These are phyloP conservation scores for Platanista minor DNA, from an alignment of 2,113 vertebrate species.

Conservation along the genomic window DNA sequence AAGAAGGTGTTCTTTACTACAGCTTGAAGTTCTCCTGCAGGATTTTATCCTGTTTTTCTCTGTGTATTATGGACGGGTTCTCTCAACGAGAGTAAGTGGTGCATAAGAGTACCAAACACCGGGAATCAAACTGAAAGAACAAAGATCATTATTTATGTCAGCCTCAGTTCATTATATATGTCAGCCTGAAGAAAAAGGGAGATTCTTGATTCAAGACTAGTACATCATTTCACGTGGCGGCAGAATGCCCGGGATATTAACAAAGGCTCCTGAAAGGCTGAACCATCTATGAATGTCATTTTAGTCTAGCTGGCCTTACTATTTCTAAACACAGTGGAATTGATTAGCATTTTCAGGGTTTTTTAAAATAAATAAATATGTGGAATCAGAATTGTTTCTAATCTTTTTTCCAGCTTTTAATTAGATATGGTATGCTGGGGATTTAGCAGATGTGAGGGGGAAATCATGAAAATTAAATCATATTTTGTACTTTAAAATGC, in stretches of 20 bases:
- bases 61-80: background rate
- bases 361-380: background rate
- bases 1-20: background rate
- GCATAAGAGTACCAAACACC: conserved; percentile 54
- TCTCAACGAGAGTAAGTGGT: conserved; percentile 49
- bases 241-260: conserved; percentile 43
- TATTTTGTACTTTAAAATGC: background rate
- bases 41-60: conserved; percentile 6
- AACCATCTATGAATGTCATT: conserved; percentile 47
- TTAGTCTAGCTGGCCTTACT: conserved; percentile 50
- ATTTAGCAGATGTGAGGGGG: background rate
- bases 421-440: background rate
- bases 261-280: conserved; percentile 58
- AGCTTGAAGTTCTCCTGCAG: background rate
- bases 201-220: conserved; percentile 60
- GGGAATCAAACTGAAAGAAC: conserved; percentile 58
- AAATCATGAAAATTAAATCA: conserved; percentile 34
- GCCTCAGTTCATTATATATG: conserved; percentile 65
- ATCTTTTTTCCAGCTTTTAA: background rate
- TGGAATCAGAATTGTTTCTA: conserved; percentile 16
- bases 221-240: conserved; percentile 60
- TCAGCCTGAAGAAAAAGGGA: conserved; percentile 61
- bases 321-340: conserved; percentile 42
- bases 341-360: conserved; percentile 34
- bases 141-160: conserved; percentile 67